Percentiles rank a stretch among this genome's conserved stretches.
Evolutionary conservation across 2,797 vertebrate genomes (phyloP).

Genomic region (Erpetoichthys calabaricus): DNA sequence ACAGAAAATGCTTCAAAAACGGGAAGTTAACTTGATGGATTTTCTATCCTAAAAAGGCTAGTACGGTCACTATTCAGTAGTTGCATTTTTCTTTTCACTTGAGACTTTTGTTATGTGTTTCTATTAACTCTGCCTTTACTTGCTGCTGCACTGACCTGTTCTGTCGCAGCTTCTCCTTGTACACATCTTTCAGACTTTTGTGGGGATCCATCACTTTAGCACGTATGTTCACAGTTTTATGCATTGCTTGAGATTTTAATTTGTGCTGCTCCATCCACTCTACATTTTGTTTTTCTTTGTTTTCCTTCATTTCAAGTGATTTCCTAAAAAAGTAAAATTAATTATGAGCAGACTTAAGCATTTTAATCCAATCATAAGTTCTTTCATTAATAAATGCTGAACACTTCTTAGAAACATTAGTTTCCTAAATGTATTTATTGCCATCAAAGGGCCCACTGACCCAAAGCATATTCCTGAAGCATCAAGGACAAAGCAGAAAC

Average conservation of each 20-base stretch:
- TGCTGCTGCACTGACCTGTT: constrained; percentile 51
- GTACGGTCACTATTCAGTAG: too few relatives aligned
- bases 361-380: too few relatives aligned
- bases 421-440: too few relatives aligned
- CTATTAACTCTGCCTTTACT: neutral
- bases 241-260: constrained; percentile 60
- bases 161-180: constrained; percentile 58
- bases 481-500: too few relatives aligned
- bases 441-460: too few relatives aligned
- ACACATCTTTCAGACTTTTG: constrained; percentile 65
- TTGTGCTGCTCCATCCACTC: constrained; percentile 64
- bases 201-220: constrained; percentile 80
- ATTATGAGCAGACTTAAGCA: neutral
- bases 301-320: constrained; percentile 60
- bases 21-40: too few relatives aligned
- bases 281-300: constrained; percentile 45
- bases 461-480: too few relatives aligned
- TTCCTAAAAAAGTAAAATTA: constrained; percentile 37
- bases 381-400: too few relatives aligned
- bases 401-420: too few relatives aligned
- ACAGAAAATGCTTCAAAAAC: too few relatives aligned
- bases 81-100: neutral
- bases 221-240: constrained; percentile 53
- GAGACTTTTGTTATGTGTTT: neutral
- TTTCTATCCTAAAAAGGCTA: too few relatives aligned